Evolutionary conservation across 2,888 invertebrate genomes (phyloP).

Genomic region (Drosophila borealis): DNA sequence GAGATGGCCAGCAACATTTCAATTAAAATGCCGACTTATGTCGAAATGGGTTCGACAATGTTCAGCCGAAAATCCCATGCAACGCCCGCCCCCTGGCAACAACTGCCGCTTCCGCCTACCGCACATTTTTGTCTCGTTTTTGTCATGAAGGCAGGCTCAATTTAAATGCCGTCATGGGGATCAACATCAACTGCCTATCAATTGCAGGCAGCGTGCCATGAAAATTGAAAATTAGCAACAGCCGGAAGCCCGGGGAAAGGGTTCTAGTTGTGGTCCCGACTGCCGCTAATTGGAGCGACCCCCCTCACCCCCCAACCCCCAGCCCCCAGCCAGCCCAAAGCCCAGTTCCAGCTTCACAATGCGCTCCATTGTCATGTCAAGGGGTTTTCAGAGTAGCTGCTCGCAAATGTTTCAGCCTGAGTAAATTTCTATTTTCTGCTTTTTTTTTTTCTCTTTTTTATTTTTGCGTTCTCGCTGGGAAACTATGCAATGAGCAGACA

Average conservation of each 20-base stretch:
- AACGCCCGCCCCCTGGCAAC: background rate
- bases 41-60: slow-evolving; percentile 44
- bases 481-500: slow-evolving; percentile 27
- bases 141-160: slow-evolving; percentile 39
- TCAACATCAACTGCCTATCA: slow-evolving; percentile 70
- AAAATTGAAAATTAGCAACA: slow-evolving; percentile 73
- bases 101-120: background rate
- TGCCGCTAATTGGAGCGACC: slow-evolving; percentile 45
- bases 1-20: slow-evolving; percentile 46
- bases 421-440: slow-evolving; percentile 2
- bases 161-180: slow-evolving; percentile 75
- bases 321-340: background rate
- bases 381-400: slow-evolving; percentile 18
- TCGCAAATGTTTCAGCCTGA: slow-evolving; percentile 25
- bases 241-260: slow-evolving; percentile 26
- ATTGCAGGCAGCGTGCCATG: slow-evolving; percentile 68
- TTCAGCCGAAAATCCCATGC: slow-evolving; percentile 15
- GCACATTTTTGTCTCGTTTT: slow-evolving; percentile 16
- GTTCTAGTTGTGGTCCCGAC: slow-evolving; percentile 25
- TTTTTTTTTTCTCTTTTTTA: background rate
- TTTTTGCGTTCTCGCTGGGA: background rate
- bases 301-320: background rate
- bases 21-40: slow-evolving; percentile 75
- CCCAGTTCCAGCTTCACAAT: background rate
- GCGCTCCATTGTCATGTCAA: slow-evolving; percentile 41